Evolutionary conservation across 2,888 invertebrate species (phyloP), one percentile per base, ranked within the genome.

Genomic region (Melanophora roralis): DNA sequence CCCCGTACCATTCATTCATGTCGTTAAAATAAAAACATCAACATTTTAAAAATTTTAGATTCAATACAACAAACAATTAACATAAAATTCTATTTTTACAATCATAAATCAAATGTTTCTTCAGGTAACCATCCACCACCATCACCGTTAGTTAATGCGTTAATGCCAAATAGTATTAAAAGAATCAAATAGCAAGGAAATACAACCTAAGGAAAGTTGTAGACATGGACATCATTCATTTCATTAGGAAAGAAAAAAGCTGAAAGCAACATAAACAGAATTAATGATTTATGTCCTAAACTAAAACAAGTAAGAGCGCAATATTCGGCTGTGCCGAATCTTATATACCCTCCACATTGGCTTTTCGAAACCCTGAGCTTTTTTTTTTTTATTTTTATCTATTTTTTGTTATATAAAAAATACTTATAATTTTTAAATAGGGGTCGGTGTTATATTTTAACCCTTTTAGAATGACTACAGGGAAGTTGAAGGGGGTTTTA

Each of bases 201-300:
- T 65, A 74, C 43, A 57, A 40, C 67, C 43, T 67, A 23, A 51
- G 67, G 51, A 51, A 67, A 67, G 19, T 53, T 45, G 34, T 38
- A 45, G 45, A 53, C 60, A 51, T 75, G 67, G 51, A n/a, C 67
- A 68, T 43, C 53, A 68, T 45, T 67, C 43, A 53, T 27, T 60
- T 60, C 36, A 67, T 74, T 74, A 51, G 40, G 14, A 27, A 36
- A 40, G 12, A 51, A 8, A 27, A 1, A 27, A 40, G n/a, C 43
- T 19, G 9, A 53, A 62, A 23, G 7, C 36, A n/a, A 72, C n/a
- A 34, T 45, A 45, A 72, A 60, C 36, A 75, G 68, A 75, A 75
- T 68, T 75, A 75, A 75, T 75, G 75, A 75, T 75, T 75, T 75
- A 68, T 75, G 75, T 51, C 60, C 68, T 43, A 16, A 47, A 45